Conservation (phyloP, 1,140 invertebrate genomes). For the Hydropsyche tenuis region DNA sequence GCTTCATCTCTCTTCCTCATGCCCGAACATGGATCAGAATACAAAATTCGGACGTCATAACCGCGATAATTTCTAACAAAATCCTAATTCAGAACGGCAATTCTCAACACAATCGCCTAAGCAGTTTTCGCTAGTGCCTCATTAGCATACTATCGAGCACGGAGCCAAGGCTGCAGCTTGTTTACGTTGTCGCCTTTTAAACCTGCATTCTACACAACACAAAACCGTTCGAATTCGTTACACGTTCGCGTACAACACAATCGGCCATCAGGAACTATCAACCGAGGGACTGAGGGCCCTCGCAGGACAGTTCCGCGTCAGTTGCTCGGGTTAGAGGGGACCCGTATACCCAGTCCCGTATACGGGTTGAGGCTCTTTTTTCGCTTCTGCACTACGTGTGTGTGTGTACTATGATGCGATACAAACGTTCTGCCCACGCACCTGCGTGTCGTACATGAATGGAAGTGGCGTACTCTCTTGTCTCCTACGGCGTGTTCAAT, state of each 20-base stretch:
- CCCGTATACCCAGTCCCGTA: not conserved
- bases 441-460: constrained; percentile 25
- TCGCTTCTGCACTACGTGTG: too few species aligned
- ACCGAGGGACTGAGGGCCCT: not conserved
- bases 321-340: not conserved
- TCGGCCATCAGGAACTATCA: not conserved
- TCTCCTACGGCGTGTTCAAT: not conserved
- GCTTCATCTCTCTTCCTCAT: too few species aligned
- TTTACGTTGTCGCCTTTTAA: constrained; percentile 14
- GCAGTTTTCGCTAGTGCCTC: too few species aligned
- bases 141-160: too few species aligned
- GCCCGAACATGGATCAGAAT: too few species aligned
- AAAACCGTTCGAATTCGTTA: too few species aligned
- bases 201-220: not conserved
- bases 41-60: too few species aligned
- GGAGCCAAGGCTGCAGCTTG: constrained; percentile 20
- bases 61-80: too few species aligned
- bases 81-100: too few species aligned
- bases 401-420: too few species aligned
- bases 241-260: not conserved
- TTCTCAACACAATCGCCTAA: too few species aligned
- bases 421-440: constrained; percentile 8
- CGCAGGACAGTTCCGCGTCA: not conserved
- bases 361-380: not conserved
- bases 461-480: constrained; percentile 8